Evolutionary conservation across 2,113 vertebrate species (phyloP).

Genomic region (Odocoileus virginianus): DNA sequence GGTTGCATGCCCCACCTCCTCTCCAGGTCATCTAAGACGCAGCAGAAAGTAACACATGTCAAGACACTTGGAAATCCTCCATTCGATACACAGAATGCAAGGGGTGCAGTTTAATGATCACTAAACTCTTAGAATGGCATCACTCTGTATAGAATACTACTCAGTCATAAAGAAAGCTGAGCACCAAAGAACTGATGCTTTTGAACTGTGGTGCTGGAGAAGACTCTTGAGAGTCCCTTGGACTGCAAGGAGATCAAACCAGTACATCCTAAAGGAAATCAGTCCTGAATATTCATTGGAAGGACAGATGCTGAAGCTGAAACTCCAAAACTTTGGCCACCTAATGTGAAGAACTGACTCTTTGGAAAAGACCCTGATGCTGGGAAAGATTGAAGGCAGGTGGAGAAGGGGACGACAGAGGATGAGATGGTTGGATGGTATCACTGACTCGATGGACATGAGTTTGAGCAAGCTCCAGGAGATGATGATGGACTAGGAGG

Average conservation of each 20-base stretch:
- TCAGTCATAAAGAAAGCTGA: background rate
- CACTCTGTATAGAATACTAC: background rate
- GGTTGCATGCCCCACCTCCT: background rate
- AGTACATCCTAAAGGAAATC: background rate
- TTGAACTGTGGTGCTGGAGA: background rate
- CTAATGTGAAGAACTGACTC: background rate
- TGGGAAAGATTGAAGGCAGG: background rate
- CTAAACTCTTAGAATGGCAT: background rate
- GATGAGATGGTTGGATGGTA: background rate
- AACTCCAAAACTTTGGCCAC: background rate
- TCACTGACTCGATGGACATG: background rate
- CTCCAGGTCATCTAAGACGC: background rate
- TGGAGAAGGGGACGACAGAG: background rate
- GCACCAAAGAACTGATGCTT: background rate
- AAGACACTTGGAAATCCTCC: background rate
- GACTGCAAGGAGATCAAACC: background rate
- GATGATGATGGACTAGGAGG: background rate
- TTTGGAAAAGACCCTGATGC: background rate
- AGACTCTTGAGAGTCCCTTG: background rate
- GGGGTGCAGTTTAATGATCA: background rate
- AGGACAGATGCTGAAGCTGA: background rate
- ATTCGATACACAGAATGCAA: background rate
- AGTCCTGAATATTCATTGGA: background rate
- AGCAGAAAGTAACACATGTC: background rate
- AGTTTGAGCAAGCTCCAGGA: background rate